Evolutionary conservation across 1,140 invertebrate species (phyloP).

Genomic region (Alviniconcha marisindica): DNA sequence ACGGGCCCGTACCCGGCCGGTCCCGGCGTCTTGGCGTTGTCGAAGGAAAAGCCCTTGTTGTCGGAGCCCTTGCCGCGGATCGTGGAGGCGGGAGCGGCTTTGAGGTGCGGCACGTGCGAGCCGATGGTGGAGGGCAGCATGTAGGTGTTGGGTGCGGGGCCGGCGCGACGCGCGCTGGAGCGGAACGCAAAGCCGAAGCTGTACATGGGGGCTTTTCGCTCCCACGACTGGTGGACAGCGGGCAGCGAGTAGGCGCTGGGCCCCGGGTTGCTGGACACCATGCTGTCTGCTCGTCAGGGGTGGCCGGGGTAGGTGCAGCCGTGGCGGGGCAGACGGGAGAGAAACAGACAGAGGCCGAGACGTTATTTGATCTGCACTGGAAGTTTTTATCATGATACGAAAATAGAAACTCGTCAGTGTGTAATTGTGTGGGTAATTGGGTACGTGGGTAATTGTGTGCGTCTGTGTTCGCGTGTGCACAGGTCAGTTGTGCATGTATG

Average conservation of each 20-base stretch:
- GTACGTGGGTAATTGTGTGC: no score
- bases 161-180: slow-evolving; percentile 26
- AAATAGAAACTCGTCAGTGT: no score
- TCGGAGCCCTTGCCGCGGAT: slow-evolving; percentile 43
- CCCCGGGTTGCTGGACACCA: slow-evolving; percentile 45
- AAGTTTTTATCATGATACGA: no score
- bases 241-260: slow-evolving; percentile 50
- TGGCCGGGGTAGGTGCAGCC: no score
- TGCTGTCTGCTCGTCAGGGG: slow-evolving; percentile 5
- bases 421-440: no score
- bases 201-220: slow-evolving; percentile 53
- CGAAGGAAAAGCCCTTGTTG: slow-evolving; percentile 51
- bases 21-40: slow-evolving; percentile 61
- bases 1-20: slow-evolving; percentile 53
- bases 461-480: no score
- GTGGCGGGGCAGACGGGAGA: no score
- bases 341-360: no score
- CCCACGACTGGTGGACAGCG: slow-evolving; percentile 35
- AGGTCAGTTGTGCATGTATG: not conserved
- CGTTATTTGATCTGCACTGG: no score
- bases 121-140: slow-evolving; percentile 51
- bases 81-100: slow-evolving; percentile 43
- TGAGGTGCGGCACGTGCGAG: slow-evolving; percentile 42
- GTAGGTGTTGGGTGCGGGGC: slow-evolving; percentile 60
- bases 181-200: slow-evolving; percentile 50